Base-by-base conservation (phyloP, 2,113 vertebrate species). In the Microtus oregoni region DNA sequence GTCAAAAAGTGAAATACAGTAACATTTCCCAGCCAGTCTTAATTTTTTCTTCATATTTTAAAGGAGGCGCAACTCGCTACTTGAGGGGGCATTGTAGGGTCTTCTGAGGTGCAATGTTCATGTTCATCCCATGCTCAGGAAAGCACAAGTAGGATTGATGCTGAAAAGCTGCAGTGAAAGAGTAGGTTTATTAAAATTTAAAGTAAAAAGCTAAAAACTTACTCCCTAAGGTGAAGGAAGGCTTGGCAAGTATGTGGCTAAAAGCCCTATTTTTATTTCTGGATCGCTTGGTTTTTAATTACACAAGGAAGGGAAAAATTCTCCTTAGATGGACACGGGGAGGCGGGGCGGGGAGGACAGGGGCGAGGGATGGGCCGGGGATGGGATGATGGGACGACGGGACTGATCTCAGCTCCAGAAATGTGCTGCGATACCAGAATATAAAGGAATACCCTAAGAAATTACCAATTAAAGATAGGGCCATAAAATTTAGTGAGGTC, bases 361-460 rank as follows among this genome's bases (percentile, higher is more conserved):
- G 52, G 14, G 52, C 0, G 0, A 55, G 14, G 52, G 52, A 55
- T 3, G 0, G 4, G 52, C 13, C 3, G 55, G 55, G 5, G 17
- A 20, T 19, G 55, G 55, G 55, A 19, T 19, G 17, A 20, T 58
- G 55, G 55, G 17, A 58, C 17, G 1, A 58, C 55, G 1, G 55
- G 5, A 58, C 58, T 58, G 58, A 58, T 58, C 19, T 58, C 17
- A 58, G 58, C 58, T 58, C 58, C 19, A 58, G 19, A 58, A 58
- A 58, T 20, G 19, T 58, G 19, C 58, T 58, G 5, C 1, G 6
- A 58, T 58, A 58, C 58, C 58, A 58, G 58, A 58, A 58, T 58
- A 20, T 58, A 58, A 58, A 20, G 20, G 19, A 19, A 58, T 58
- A 58, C 58, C 58, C 19, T 58, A 58, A 58, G 58, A 58, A 58